A percentile compares a stretch with the other conserved stretches of the same genome.
phyloP scores from a whole-genome alignment of 37 sponge, comb jelly and placozoan species.

The Trichoplax adhaerens region DNA sequence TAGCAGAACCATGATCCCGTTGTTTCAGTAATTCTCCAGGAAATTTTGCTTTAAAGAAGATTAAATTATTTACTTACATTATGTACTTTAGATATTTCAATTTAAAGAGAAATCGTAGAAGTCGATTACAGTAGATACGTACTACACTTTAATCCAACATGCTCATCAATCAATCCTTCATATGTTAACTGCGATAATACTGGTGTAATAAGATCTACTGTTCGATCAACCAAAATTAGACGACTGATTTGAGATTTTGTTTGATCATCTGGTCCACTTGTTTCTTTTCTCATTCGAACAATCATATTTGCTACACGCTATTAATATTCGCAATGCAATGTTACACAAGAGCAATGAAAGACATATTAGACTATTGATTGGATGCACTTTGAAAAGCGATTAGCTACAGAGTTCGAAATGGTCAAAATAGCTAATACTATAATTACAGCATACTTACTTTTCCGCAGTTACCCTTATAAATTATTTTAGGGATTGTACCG shows the following conservation, averaged over 20 bases:
- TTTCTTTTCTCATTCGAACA: constrained; percentile 43
- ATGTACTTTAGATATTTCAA: too few species aligned
- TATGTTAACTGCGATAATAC: constrained; percentile 88
- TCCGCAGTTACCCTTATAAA: constrained; percentile 68
- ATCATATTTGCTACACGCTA: constrained; percentile 46
- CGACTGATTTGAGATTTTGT: constrained; percentile 53
- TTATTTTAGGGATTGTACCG: constrained; percentile 74
- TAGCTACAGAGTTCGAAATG: neutral
- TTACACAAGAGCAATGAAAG: neutral
- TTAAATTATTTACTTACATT: too few species aligned
- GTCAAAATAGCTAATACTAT: neutral
- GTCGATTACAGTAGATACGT: too few species aligned
- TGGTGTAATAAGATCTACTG: constrained; percentile 83
- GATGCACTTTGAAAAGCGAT: constrained; percentile 12
- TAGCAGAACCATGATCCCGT: too few species aligned
- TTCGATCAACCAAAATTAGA: constrained; percentile 70
- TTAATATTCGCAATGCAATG: neutral
- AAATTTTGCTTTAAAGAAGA: too few species aligned
- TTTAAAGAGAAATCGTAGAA: constrained; percentile 5
- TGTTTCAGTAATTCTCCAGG: too few species aligned
- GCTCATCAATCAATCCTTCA: constrained; percentile 90
- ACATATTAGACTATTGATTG: neutral
- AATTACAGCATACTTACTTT: constrained; percentile 13
- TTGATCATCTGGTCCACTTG: neutral
- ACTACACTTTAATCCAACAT: constrained; percentile 70